phyloP scores from a whole-genome alignment of 2,888 invertebrate species.

The Melanchra persicariae region DNA sequence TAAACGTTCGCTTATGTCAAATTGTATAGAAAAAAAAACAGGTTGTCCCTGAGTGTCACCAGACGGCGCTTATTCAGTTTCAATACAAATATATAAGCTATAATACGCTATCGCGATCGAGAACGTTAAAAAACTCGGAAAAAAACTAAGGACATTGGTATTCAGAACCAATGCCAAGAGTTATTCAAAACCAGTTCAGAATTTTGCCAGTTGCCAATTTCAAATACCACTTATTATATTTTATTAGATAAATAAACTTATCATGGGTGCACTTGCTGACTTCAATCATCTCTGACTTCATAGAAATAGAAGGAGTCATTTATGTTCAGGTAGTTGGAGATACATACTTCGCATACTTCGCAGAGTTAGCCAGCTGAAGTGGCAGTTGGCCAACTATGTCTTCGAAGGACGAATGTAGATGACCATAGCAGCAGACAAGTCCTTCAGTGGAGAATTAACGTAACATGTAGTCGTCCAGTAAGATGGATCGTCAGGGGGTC shows the following conservation, averaged over 20 bases:
- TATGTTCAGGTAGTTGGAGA: background rate
- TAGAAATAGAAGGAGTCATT: slow-evolving; percentile 5
- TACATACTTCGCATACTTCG: background rate
- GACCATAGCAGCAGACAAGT: background rate
- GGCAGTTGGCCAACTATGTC: background rate
- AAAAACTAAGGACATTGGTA: too few relatives aligned
- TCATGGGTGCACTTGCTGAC: background rate
- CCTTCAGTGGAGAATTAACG: background rate
- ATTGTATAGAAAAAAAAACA: too few relatives aligned
- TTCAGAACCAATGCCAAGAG: slow-evolving; percentile 27
- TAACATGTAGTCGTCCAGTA: background rate
- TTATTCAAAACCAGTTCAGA: background rate
- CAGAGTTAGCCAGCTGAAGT: background rate
- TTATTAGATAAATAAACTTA: background rate
- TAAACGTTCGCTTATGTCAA: too few relatives aligned
- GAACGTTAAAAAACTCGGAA: too few relatives aligned
- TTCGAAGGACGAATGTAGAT: background rate
- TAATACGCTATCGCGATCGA: too few relatives aligned
- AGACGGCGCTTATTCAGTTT: too few relatives aligned
- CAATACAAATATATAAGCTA: too few relatives aligned
- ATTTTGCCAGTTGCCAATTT: slow-evolving; percentile 24
- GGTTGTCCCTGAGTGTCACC: too few relatives aligned
- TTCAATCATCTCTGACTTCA: slow-evolving; percentile 20
- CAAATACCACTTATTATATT: slow-evolving; percentile 10
- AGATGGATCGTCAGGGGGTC: too few relatives aligned